phyloP scores from a whole-genome alignment of 2,888 invertebrate genomes.

The Xestia ashworthii region DNA sequence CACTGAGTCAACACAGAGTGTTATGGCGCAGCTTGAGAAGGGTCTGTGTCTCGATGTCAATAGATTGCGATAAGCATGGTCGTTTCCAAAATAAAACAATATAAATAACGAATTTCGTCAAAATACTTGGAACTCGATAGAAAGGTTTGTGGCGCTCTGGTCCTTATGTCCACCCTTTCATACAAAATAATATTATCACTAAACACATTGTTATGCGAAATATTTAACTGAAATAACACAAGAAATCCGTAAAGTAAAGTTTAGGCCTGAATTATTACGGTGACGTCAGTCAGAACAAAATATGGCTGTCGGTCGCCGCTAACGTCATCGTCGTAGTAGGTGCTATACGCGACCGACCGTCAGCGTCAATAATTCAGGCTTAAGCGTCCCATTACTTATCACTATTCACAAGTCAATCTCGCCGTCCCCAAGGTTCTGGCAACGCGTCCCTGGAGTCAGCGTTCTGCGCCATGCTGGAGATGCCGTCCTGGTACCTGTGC shows the following conservation, averaged over 20 bases:
- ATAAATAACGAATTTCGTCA: not conserved
- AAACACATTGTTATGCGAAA: too few species aligned
- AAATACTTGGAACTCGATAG: not conserved
- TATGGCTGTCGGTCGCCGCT: too few species aligned
- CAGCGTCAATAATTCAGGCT: too few species aligned
- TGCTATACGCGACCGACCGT: too few species aligned
- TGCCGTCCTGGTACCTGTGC: conserved; percentile 92
- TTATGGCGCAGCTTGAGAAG: not conserved
- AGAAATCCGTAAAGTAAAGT: too few species aligned
- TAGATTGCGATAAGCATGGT: not conserved
- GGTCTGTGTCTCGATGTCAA: not conserved
- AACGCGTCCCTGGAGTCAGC: conserved; percentile 92
- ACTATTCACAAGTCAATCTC: not conserved
- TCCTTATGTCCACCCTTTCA: too few species aligned
- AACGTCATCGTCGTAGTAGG: too few species aligned
- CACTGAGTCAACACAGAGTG: not conserved
- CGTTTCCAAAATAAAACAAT: not conserved
- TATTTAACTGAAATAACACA: too few species aligned
- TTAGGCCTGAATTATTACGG: too few species aligned
- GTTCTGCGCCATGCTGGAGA: conserved; percentile 94
- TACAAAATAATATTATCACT: too few species aligned
- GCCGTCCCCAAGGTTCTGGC: conserved; percentile 77
- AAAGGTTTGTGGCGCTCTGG: not conserved
- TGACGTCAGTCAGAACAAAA: too few species aligned
- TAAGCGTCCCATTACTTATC: too few species aligned